Percentiles rank a stretch among this genome's conserved stretches.
Conservation (phyloP, 2,797 vertebrate species). For the Setipinna tenuifilis region DNA sequence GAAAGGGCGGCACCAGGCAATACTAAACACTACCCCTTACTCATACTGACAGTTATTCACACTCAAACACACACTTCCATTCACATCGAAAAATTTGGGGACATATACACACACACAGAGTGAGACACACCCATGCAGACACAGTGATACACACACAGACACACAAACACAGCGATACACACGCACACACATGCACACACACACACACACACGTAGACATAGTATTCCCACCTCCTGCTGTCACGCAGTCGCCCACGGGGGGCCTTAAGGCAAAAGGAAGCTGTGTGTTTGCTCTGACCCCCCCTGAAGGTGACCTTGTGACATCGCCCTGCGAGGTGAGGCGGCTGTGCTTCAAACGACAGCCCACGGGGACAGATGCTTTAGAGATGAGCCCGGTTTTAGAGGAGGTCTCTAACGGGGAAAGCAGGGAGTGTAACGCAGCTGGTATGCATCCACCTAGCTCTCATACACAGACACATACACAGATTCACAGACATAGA, state of each 20-base stretch:
- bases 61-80: conserved; percentile 7
- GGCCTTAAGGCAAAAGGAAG: conserved; percentile 54
- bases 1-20: conserved; percentile 46
- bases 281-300: conserved; percentile 48
- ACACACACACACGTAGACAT: background rate
- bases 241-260: conserved; percentile 15
- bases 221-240: conserved; percentile 29
- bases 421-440: background rate
- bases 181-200: background rate
- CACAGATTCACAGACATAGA: background rate
- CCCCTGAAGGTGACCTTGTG: conserved; percentile 51
- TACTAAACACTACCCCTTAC: background rate
- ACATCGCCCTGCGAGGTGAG: conserved; percentile 43
- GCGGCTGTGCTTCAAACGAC: conserved; percentile 40
- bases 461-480: background rate
- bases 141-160: too few relatives aligned
- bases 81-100: background rate
- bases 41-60: background rate
- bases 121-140: too few relatives aligned
- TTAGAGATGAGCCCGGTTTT: conserved; percentile 41
- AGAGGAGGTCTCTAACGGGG: conserved; percentile 37
- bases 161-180: background rate
- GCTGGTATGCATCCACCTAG: background rate
- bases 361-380: conserved; percentile 35
- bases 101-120: background rate